Evolutionary conservation across 1,140 invertebrate genomes (phyloP).

Genomic region (Atta colombica): DNA sequence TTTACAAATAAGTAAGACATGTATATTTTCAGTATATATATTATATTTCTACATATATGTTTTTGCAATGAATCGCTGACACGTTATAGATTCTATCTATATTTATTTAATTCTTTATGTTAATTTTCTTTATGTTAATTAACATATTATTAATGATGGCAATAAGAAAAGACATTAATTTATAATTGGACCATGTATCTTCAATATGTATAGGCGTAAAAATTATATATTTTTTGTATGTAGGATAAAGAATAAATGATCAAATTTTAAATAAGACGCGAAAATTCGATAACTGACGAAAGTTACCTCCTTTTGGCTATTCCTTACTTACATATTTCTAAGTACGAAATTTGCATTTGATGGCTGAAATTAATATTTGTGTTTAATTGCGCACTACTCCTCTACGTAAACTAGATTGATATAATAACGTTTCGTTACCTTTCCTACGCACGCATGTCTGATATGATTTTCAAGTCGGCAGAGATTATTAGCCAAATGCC

Average conservation of each 20-base stretch:
- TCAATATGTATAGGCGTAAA: slow-evolving; percentile 68
- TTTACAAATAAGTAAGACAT: slow-evolving; percentile 42
- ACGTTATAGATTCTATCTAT: background rate
- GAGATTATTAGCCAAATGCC: slow-evolving; percentile 59
- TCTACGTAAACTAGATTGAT: background rate
- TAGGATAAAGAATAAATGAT: slow-evolving; percentile 70
- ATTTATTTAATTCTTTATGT: background rate
- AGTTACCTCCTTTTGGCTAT: slow-evolving; percentile 33
- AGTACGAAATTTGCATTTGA: slow-evolving; percentile 56
- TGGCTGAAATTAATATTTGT: slow-evolving; percentile 20
- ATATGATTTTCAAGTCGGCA: slow-evolving; percentile 27
- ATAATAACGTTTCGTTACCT: background rate
- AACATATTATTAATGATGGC: slow-evolving; percentile 22
- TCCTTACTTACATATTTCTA: slow-evolving; percentile 35
- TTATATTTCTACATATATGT: slow-evolving; percentile 2
- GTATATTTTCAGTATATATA: slow-evolving; percentile 20
- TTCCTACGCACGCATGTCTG: slow-evolving; percentile 52
- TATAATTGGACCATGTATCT: slow-evolving; percentile 55
- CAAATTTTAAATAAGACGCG: slow-evolving; percentile 58
- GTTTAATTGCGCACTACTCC: slow-evolving; percentile 35
- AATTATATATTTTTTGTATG: slow-evolving; percentile 66
- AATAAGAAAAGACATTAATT: slow-evolving; percentile 54
- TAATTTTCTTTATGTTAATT: slow-evolving; percentile 18
- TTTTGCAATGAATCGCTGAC: background rate
- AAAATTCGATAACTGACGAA: slow-evolving; percentile 41